These are phyloP conservation scores for Lordiphosa clarofinis DNA, from an alignment of 1,140 invertebrate species.

Conservation along the genomic window DNA sequence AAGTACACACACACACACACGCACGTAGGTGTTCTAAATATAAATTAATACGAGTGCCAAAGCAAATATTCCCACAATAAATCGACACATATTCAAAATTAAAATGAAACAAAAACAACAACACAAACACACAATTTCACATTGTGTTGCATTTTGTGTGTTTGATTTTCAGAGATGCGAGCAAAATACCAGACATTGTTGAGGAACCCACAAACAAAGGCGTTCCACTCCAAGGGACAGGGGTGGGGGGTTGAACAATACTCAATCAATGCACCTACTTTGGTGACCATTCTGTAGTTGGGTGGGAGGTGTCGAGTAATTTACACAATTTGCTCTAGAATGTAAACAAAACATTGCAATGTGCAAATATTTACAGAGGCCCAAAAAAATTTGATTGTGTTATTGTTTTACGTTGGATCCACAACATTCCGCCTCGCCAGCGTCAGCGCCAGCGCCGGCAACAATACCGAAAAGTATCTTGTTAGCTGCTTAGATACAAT, in stretches of 20 bases:
- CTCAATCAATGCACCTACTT: neutral
- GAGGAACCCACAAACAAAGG: neutral
- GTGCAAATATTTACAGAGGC: constrained; percentile 58
- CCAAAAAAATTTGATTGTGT: constrained; percentile 35
- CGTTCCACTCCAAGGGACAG: neutral
- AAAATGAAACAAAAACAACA: constrained; percentile 32
- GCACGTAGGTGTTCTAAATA: too few species aligned
- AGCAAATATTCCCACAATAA: constrained; percentile 27
- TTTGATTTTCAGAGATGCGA: constrained; percentile 10
- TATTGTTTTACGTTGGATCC: constrained; percentile 7
- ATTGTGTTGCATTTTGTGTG: neutral
- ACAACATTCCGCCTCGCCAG: neutral
- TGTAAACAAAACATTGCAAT: constrained; percentile 60
- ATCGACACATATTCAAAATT: constrained; percentile 38
- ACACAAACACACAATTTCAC: constrained; percentile 14
- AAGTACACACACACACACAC: too few species aligned
- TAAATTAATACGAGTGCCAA: too few species aligned
- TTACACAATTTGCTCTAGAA: constrained; percentile 68
- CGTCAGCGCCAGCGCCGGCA: neutral
- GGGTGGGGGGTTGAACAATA: neutral
- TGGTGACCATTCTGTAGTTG: constrained; percentile 7
- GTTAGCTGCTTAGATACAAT: constrained; percentile 57
- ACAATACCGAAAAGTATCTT: constrained; percentile 54
- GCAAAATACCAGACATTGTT: constrained; percentile 7
- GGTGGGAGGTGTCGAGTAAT: constrained; percentile 47